phyloP scores from a whole-genome alignment of 2,888 invertebrate species.

The Phyto melanocephala region DNA sequence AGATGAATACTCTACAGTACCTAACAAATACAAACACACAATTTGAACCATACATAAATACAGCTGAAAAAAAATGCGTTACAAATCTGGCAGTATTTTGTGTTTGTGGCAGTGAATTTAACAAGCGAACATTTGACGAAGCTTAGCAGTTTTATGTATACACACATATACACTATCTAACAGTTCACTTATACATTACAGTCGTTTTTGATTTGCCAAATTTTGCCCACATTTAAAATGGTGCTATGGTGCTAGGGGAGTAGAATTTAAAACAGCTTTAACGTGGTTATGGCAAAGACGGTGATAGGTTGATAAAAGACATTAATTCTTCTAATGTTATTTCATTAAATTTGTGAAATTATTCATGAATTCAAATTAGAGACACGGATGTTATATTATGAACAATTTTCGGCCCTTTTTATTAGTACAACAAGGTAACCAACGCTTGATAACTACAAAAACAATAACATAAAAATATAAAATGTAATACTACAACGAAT shows the following conservation, averaged over 20 bases:
- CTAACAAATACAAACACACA: not conserved
- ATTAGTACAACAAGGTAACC: conserved; percentile 42
- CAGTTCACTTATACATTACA: conserved; percentile 23
- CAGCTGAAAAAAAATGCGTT: not conserved
- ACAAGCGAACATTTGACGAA: conserved; percentile 29
- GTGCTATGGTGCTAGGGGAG: not conserved
- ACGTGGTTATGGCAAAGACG: not conserved
- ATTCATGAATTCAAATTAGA: conserved; percentile 70
- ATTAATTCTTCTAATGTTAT: conserved; percentile 56
- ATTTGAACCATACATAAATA: not conserved
- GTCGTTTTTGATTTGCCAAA: not conserved
- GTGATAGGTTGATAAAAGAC: not conserved
- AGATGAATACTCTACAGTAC: conserved; percentile 1
- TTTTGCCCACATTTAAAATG: not conserved
- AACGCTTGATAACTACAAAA: conserved; percentile 20
- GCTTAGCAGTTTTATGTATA: no score
- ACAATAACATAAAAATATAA: not conserved
- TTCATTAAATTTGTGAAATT: conserved; percentile 70
- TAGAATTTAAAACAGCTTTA: not conserved
- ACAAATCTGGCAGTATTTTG: not conserved
- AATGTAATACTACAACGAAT: not conserved
- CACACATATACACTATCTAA: no score
- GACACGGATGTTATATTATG: conserved; percentile 69
- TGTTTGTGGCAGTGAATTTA: not conserved
- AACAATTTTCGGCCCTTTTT: conserved; percentile 57